These are phyloP conservation scores for Peromyscus polionotus DNA, from an alignment of 2,113 vertebrate species.

Conservation along the genomic window DNA sequence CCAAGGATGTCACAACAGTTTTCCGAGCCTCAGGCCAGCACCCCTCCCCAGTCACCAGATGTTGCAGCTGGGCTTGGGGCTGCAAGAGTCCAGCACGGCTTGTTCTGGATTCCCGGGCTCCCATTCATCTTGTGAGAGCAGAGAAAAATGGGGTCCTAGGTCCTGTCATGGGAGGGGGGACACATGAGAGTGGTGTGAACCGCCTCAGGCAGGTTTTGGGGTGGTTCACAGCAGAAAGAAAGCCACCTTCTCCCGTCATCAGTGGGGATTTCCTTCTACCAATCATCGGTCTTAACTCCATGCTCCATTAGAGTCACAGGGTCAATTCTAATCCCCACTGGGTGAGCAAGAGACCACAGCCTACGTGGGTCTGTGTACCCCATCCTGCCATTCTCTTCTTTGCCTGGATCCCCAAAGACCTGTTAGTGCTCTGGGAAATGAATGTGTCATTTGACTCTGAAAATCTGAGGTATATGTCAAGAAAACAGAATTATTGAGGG, in stretches of 20 bases:
- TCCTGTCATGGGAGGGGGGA: rapidly evolving
- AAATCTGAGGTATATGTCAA: background rate
- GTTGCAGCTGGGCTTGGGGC: constrained; percentile 68
- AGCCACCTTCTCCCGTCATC: background rate
- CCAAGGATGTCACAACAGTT: constrained; percentile 78
- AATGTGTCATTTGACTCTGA: background rate
- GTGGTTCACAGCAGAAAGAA: background rate
- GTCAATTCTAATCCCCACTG: background rate
- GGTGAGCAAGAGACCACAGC: background rate
- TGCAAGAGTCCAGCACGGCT: background rate
- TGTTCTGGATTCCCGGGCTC: constrained; percentile 6
- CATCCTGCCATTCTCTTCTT: background rate
- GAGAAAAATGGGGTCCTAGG: background rate
- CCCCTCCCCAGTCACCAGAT: constrained; percentile 74
- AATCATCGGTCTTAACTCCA: background rate
- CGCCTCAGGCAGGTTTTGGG: background rate
- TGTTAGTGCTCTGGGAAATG: background rate
- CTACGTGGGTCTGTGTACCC: background rate
- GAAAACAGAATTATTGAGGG: background rate
- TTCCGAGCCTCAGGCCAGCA: constrained; percentile 76
- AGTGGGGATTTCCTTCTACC: background rate
- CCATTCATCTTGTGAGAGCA: background rate
- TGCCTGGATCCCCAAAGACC: background rate
- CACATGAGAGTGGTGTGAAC: background rate
- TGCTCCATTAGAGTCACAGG: background rate